Evolutionary conservation across 2,888 invertebrate species (phyloP), one percentile per base, ranked within the genome.

Genomic region (Torymus auratus): DNA sequence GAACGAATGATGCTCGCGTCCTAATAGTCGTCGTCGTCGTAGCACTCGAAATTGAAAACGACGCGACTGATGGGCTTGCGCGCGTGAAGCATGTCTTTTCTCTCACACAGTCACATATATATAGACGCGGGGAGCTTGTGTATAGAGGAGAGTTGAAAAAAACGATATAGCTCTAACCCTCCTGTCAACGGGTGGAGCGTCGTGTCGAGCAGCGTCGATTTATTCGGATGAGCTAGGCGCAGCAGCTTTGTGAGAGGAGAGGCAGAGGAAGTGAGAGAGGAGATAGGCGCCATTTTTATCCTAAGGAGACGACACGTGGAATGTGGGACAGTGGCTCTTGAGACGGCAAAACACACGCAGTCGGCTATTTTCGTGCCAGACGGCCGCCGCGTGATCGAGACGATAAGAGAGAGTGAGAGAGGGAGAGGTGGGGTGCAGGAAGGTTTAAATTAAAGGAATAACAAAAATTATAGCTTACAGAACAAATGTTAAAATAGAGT

Each of bases 361-460:
- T 80, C 23, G 70, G 80, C 61, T 80, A 80, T 80, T 83, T 83
- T 83, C 69, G 71, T 81, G 73, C 81, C 70, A 76, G 80, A 72
- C 82, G 74, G 67, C 62, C 56, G 78, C 73, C 73, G 80, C 75
- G 73, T 81, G 81, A 85, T 84, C 83, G 82, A 81, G 55, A 71
- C 58, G 64, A 74, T 68, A 53, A 65, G 50, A 28, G 28, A 28
- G 28, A 28, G 28, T 2, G 28, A 28, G 70, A 67, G 58, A 55
- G 73, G 74, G 70, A 60, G 60, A 69, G 53, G 60, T 61, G 55
- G 53, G 71, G 74, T 70, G 64, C 62, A 67, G 55, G 78, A 69
- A 28, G n/a, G 7, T 15, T 28, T 28, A 7, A 28, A 28, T 2
- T 28, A 28, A 28, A 28, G 28, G 28, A 1, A 28, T 2, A 28